These are phyloP conservation scores for Tautogolabrus adspersus DNA, from an alignment of 2,113 vertebrate genomes.

Conservation along the genomic window DNA sequence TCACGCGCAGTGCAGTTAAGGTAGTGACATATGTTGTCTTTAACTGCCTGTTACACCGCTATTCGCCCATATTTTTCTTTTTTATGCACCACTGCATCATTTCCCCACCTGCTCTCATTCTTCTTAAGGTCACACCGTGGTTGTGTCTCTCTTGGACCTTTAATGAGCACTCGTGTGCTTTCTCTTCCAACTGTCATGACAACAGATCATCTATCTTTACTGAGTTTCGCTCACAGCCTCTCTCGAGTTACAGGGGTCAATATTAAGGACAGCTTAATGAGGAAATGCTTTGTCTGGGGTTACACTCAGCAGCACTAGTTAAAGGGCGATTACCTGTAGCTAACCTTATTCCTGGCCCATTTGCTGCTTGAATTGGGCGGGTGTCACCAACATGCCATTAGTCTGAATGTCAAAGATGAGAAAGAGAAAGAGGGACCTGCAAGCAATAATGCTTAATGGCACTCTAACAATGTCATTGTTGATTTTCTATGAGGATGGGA, in stretches of 20 bases:
- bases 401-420: slow-evolving; percentile 54
- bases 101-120: slow-evolving; percentile 24
- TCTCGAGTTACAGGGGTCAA: slow-evolving; percentile 80
- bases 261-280: slow-evolving; percentile 60
- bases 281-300: slow-evolving; percentile 78
- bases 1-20: no score
- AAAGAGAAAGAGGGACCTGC: slow-evolving; percentile 6
- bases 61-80: slow-evolving; percentile 21
- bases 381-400: slow-evolving; percentile 69
- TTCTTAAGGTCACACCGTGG: slow-evolving; percentile 29
- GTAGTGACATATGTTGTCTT: not conserved
- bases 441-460: slow-evolving; percentile 50
- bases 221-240: slow-evolving; percentile 68
- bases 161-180: slow-evolving; percentile 72
- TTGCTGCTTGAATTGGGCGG: slow-evolving; percentile 65
- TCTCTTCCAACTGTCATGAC: slow-evolving; percentile 78
- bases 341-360: slow-evolving; percentile 76
- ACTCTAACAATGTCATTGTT: slow-evolving; percentile 62
- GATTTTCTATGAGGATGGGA: slow-evolving; percentile 31
- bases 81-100: slow-evolving; percentile 33
- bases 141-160: slow-evolving; percentile 60
- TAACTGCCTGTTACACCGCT: not conserved
- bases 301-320: slow-evolving; percentile 73
- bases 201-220: slow-evolving; percentile 83
- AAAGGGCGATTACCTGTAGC: slow-evolving; percentile 71